A percentile compares a stretch with the other conserved stretches of the same genome.
Evolutionary conservation across 2,113 vertebrate species (phyloP).

Genomic region (Chunga burmeisteri): DNA sequence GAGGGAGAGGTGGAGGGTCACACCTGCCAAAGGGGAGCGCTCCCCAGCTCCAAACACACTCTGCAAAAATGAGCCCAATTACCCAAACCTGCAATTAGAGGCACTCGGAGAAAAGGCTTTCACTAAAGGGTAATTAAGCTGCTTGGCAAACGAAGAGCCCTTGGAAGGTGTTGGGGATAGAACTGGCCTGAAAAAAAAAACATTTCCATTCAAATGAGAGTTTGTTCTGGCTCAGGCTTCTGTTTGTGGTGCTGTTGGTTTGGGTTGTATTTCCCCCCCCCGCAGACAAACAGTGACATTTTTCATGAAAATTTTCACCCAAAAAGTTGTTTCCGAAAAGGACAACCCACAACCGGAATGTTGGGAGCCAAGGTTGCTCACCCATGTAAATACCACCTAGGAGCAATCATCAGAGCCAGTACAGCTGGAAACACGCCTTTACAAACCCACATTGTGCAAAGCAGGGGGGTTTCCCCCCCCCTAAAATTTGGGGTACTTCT

Average conservation of each 20-base stretch:
- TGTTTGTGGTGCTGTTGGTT: background rate
- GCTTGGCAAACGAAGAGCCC: background rate
- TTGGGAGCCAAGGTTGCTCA: accelerated
- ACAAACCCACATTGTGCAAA: accelerated
- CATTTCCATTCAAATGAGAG: background rate
- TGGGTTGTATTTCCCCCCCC: too few species aligned
- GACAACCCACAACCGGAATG: accelerated
- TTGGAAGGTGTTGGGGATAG: background rate
- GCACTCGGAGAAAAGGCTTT: background rate
- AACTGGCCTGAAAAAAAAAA: background rate
- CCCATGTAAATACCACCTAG: accelerated
- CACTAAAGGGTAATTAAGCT: constrained; percentile 18
- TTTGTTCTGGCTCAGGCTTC: background rate
- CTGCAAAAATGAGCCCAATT: background rate
- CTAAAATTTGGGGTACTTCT: background rate
- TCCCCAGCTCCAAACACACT: background rate
- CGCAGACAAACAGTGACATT: background rate
- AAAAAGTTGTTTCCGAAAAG: background rate
- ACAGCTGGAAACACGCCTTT: background rate
- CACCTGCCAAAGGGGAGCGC: background rate
- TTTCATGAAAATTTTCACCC: background rate
- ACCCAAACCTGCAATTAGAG: constrained; percentile 37
- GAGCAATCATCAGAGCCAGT: background rate
- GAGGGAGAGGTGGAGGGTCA: background rate
- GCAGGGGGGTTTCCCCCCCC: accelerated